A percentile compares a stretch with the other conserved stretches of the same genome.
Evolutionary conservation across 2,113 vertebrate species (phyloP).

Genomic region (Gambusia holbrooki): DNA sequence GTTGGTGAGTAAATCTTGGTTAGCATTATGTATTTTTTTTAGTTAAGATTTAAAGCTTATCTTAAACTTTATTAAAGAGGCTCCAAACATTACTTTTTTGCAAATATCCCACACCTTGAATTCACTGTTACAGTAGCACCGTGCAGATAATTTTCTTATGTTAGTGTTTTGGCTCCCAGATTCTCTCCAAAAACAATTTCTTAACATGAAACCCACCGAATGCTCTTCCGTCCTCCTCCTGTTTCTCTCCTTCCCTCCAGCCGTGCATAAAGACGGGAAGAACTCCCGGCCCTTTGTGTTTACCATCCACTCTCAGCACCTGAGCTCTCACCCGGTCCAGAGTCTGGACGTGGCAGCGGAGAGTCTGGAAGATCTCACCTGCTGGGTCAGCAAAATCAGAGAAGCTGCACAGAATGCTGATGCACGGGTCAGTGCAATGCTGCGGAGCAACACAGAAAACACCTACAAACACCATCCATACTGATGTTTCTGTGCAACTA

Average conservation of each 20-base stretch:
- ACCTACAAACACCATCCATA: background rate
- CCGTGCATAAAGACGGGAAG: constrained; percentile 79
- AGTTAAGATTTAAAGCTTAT: background rate
- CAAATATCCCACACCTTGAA: background rate
- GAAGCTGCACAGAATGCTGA: constrained; percentile 81
- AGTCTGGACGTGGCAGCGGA: constrained; percentile 76
- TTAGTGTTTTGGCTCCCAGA: background rate
- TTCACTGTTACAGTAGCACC: background rate
- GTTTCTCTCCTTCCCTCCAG: constrained; percentile 41
- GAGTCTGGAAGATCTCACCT: constrained; percentile 72
- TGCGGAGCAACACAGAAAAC: background rate
- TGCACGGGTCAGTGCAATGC: constrained; percentile 69
- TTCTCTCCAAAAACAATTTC: background rate
- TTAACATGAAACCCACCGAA: background rate
- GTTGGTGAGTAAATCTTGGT: constrained; percentile 71
- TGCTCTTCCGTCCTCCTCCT: background rate
- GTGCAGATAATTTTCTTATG: background rate
- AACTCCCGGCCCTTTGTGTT: constrained; percentile 74
- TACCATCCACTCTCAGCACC: constrained; percentile 79
- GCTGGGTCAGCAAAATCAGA: constrained; percentile 76
- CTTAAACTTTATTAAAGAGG: background rate
- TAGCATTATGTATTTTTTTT: background rate
- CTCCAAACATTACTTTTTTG: background rate
- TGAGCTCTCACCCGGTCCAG: constrained; percentile 77
- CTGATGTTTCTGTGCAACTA: background rate